Percentiles rank a stretch among this genome's conserved stretches.
phyloP scores from a whole-genome alignment of 2,888 invertebrate genomes.

The Darwinula stevensoni region DNA sequence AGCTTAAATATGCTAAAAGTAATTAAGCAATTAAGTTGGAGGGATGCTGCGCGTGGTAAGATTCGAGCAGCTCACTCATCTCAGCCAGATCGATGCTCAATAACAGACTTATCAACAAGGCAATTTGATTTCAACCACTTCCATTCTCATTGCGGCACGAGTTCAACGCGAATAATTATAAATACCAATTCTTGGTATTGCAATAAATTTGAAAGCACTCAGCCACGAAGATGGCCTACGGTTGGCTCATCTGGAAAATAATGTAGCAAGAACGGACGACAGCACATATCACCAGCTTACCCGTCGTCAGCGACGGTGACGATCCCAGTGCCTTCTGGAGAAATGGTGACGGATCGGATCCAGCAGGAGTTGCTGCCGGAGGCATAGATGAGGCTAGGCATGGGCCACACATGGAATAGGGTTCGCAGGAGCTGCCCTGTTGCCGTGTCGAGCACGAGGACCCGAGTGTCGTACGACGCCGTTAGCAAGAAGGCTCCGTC shows the following conservation, averaged over 20 bases:
- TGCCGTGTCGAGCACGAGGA: conserved; percentile 22
- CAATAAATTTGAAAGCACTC: too few species aligned
- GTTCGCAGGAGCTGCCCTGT: conserved; percentile 10
- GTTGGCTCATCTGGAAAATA: background rate
- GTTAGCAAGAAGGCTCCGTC: conserved; percentile 22
- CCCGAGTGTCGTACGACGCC: conserved; percentile 21
- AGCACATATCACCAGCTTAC: conserved; percentile 13
- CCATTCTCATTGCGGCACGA: too few species aligned
- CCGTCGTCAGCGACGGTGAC: conserved; percentile 21
- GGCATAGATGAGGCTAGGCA: conserved; percentile 21
- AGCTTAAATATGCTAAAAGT: too few species aligned
- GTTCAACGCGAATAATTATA: too few species aligned
- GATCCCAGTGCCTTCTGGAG: conserved; percentile 17
- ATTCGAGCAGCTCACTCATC: too few species aligned
- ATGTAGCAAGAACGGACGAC: background rate
- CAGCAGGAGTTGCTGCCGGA: conserved; percentile 21
- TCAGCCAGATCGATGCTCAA: too few species aligned
- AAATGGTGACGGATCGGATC: conserved; percentile 18
- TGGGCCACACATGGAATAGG: conserved; percentile 19
- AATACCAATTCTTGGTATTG: too few species aligned
- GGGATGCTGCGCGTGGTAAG: too few species aligned
- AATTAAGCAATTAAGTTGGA: too few species aligned
- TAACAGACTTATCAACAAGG: too few species aligned
- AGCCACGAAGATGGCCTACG: background rate
- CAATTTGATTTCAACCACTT: too few species aligned